These are phyloP conservation scores for Perodicticus potto DNA, from an alignment of 2,797 vertebrate genomes.

Conservation along the genomic window DNA sequence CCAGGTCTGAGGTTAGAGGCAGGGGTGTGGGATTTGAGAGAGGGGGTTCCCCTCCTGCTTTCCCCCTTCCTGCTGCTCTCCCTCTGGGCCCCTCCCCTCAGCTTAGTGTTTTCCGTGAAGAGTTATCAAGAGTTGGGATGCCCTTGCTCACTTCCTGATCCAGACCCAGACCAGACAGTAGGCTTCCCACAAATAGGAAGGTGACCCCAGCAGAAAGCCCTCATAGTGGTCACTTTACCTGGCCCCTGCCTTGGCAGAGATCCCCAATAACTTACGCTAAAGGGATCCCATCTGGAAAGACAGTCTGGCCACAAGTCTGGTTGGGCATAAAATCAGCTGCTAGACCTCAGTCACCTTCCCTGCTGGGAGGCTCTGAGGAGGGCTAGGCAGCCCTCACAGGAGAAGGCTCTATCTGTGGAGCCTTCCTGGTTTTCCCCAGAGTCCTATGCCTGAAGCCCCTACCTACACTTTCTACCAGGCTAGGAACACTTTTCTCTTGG, in stretches of 20 bases:
- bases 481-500: neutral
- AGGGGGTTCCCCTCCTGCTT: too few species aligned
- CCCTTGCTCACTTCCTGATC: neutral
- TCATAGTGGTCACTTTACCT: neutral
- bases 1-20: neutral
- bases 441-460: neutral
- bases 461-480: neutral
- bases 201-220: neutral
- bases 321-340: neutral
- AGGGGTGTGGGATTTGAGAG: neutral
- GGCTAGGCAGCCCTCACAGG: too few species aligned
- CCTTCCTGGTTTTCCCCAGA: neutral
- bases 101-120: neutral
- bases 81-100: neutral
- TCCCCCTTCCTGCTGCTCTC: neutral
- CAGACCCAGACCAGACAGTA: neutral
- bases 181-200: neutral
- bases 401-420: too few species aligned
- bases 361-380: neutral
- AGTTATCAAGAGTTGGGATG: constrained; percentile 10
- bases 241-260: neutral
- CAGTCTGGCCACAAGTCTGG: neutral
- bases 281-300: neutral
- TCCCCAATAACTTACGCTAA: neutral
- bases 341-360: neutral